These are phyloP conservation scores for Drosophila sordidapex DNA, from an alignment of 2,888 invertebrate species.

Conservation along the genomic window DNA sequence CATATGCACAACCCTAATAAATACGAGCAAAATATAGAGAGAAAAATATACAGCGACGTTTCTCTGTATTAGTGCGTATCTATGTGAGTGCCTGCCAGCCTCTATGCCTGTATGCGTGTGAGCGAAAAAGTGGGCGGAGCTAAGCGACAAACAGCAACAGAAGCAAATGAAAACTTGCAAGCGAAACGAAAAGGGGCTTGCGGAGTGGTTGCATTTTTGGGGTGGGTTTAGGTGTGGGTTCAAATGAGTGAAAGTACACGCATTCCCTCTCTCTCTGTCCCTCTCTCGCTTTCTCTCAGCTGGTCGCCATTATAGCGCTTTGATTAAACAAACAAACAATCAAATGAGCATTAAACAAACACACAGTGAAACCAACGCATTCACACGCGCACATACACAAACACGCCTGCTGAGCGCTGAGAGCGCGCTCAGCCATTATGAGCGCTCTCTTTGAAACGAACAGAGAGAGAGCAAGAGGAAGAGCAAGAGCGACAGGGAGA, in stretches of 20 bases:
- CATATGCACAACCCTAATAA: constrained; percentile 47
- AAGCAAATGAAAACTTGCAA: constrained; percentile 49
- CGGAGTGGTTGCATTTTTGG: constrained; percentile 43
- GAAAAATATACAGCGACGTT: not conserved
- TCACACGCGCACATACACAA: constrained; percentile 13
- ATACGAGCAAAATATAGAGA: not conserved
- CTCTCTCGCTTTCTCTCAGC: constrained; percentile 33
- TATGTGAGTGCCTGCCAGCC: constrained; percentile 61
- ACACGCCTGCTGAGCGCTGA: constrained; percentile 16
- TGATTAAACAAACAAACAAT: constrained; percentile 62
- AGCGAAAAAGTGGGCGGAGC: constrained; percentile 77
- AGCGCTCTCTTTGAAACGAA: constrained; percentile 28
- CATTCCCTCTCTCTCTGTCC: constrained; percentile 18
- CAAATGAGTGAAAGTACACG: constrained; percentile 21
- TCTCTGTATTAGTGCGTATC: constrained; percentile 75
- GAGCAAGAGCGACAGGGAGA: constrained; percentile 24
- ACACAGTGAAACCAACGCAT: constrained; percentile 43
- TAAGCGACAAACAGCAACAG: constrained; percentile 41
- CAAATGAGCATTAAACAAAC: constrained; percentile 59
- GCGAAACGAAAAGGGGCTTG: constrained; percentile 1
- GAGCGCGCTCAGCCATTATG: constrained; percentile 48
- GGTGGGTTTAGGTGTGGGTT: constrained; percentile 14
- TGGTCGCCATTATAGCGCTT: constrained; percentile 58
- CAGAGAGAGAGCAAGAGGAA: constrained; percentile 29
- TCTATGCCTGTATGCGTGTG: constrained; percentile 25